Evolutionary conservation across 2,113 vertebrate species (phyloP), one percentile per base, ranked within the genome.

Genomic region (Rhineura floridana): DNA sequence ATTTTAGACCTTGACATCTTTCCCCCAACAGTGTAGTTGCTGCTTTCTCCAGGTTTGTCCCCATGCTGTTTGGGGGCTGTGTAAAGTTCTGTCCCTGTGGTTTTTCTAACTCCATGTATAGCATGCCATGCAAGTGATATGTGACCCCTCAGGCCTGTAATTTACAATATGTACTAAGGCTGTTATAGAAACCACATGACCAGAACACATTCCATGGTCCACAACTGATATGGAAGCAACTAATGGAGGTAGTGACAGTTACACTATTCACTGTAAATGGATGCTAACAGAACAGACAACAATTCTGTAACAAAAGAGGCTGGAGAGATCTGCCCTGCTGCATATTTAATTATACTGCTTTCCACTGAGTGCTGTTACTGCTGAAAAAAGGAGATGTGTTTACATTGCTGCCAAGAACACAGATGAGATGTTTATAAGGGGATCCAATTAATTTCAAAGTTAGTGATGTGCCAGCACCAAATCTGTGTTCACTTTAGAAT

Each of bases 381-480:
- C 33, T 86, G 46, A 67, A 76, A 19, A 33, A 33, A 79, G 21
- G 7, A 28, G n/a, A 50, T 50, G 69, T 72, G 12, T 89, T 91
- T 94, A 90, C 93, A 87, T 69, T 92, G 81, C 90, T 91, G 90
- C 85, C 89, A 91, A 93, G 80, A 90, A 89, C 55, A n/a, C 81
- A 94, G 90, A 93, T 86, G 88, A 90, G 92, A 90, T 93, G 89
- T 90, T 95, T 91, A 89, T 93, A 89, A 92, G 94, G 88, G 89
- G 94, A 95, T 92, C 91, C 91, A 93, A 94, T 92, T 93, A 85
- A 88, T 91, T 86, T 90, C 79, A 90, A 94, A 93, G 84, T 89
- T 87, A 94, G 93, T 92, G 91, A 91, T 89, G 89, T 93, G 89
- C 90, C 81, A 91, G 91, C 36, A 89, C 30, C 80, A 93, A 42